Evolutionary conservation across 2,888 invertebrate species (phyloP).

Genomic region (Ashinkailepas kermadecensis): DNA sequence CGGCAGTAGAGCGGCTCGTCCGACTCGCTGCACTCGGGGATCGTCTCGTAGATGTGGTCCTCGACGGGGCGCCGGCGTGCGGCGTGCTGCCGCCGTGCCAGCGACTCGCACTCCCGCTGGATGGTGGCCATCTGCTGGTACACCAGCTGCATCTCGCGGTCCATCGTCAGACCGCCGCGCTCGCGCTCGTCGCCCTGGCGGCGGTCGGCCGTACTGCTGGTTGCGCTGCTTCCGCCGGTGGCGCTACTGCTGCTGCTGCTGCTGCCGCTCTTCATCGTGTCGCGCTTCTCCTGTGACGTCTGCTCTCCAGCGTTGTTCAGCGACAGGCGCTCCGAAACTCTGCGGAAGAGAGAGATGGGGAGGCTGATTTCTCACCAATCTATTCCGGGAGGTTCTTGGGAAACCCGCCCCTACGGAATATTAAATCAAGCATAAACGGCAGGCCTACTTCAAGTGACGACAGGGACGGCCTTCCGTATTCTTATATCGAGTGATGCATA

Average conservation of each 20-base stretch:
- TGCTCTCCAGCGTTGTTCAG: constrained; percentile 20
- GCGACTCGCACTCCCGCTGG: constrained; percentile 48
- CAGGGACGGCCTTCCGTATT: too few species aligned
- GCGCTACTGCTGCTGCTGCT: constrained; percentile 2
- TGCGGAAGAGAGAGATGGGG: constrained; percentile 11
- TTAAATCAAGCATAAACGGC: too few species aligned
- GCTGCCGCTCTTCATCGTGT: constrained; percentile 23
- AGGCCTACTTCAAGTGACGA: too few species aligned
- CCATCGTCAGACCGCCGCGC: constrained; percentile 38
- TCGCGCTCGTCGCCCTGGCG: neutral
- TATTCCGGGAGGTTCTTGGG: too few species aligned
- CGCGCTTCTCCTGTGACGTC: constrained; percentile 23
- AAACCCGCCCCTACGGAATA: too few species aligned
- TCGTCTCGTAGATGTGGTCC: constrained; percentile 59
- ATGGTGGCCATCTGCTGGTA: constrained; percentile 55
- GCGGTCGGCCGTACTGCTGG: constrained; percentile 41
- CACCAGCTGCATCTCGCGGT: constrained; percentile 50
- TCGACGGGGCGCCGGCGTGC: constrained; percentile 42
- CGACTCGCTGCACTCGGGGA: constrained; percentile 48
- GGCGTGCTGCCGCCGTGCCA: constrained; percentile 34
- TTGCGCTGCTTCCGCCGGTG: constrained; percentile 22
- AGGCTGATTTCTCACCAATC: too few species aligned
- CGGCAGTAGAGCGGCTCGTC: constrained; percentile 57
- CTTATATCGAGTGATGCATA: too few species aligned
- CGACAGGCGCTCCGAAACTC: constrained; percentile 23